phyloP scores from a whole-genome alignment of 2,797 vertebrate genomes.

The Spinus olivaceus region DNA sequence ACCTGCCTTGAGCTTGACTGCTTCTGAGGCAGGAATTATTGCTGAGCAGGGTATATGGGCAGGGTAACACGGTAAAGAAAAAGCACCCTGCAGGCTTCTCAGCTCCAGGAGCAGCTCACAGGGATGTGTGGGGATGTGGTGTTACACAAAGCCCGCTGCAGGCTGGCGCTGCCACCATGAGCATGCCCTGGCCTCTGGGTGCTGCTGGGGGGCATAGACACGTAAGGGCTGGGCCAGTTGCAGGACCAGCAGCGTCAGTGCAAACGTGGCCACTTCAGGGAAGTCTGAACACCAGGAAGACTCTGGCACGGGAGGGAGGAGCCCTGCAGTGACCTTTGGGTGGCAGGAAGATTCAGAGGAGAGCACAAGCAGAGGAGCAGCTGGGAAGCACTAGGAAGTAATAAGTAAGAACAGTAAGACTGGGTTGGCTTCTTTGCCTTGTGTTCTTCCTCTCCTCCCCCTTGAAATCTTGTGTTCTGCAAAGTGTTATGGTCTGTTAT shows the following conservation, averaged over 20 bases:
- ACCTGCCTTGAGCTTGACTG: background rate
- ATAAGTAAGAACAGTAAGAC: background rate
- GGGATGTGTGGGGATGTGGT: background rate
- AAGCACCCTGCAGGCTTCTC: background rate
- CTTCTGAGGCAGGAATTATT: background rate
- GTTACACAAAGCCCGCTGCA: background rate
- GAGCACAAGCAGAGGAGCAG: background rate
- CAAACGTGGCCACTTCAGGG: background rate
- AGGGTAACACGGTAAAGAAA: background rate
- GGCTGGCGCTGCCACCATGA: fast-evolving
- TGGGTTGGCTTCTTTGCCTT: background rate
- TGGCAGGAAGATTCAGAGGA: background rate
- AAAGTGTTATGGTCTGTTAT: fast-evolving
- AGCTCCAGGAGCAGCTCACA: background rate
- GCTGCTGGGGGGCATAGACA: background rate
- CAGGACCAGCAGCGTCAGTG: background rate
- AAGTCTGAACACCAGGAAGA: background rate
- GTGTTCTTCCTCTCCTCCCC: background rate
- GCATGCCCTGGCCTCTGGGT: background rate
- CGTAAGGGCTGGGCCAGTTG: background rate
- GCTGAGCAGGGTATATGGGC: background rate
- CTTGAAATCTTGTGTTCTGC: background rate
- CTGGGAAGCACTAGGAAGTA: background rate
- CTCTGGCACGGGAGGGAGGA: background rate
- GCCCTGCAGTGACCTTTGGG: background rate